These are phyloP conservation scores for Sylvia borin DNA, from an alignment of 2,797 vertebrate species.

Conservation along the genomic window DNA sequence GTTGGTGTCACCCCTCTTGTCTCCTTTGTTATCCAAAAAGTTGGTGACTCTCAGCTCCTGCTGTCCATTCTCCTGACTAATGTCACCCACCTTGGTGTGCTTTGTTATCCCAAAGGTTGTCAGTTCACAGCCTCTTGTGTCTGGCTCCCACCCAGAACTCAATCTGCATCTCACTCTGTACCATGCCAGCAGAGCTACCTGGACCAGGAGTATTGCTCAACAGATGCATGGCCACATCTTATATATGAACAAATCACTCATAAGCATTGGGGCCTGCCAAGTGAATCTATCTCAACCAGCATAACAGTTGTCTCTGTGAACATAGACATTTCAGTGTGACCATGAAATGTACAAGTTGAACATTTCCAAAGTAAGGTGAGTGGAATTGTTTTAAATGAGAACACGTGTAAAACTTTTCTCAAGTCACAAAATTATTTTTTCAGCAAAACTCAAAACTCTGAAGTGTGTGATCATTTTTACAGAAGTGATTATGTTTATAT, in stretches of 20 bases:
- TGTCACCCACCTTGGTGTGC: not conserved
- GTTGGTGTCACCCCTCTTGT: rapidly evolving
- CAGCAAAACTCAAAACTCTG: not conserved
- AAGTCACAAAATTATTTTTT: not conserved
- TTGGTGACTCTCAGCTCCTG: rapidly evolving
- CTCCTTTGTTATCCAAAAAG: not conserved
- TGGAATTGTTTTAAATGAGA: not conserved
- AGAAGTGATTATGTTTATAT: not conserved
- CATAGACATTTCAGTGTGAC: not conserved
- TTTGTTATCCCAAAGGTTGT: not conserved
- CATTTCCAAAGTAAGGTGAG: not conserved
- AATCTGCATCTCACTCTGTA: not conserved
- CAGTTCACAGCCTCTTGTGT: not conserved
- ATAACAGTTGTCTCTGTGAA: not conserved
- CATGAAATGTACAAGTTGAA: not conserved
- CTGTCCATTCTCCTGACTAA: not conserved
- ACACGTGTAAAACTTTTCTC: not conserved
- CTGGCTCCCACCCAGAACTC: not conserved
- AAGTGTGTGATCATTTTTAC: not conserved
- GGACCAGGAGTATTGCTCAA: not conserved
- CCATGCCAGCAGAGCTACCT: rapidly evolving
- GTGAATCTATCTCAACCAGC: not conserved
- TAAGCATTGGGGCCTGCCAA: not conserved
- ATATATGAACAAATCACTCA: not conserved
- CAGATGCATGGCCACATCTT: not conserved